A percentile compares a stretch with the other conserved stretches of the same genome.
These are phyloP conservation scores for Archocentrus centrarchus DNA, from an alignment of 2,113 vertebrate species.

Conservation along the genomic window DNA sequence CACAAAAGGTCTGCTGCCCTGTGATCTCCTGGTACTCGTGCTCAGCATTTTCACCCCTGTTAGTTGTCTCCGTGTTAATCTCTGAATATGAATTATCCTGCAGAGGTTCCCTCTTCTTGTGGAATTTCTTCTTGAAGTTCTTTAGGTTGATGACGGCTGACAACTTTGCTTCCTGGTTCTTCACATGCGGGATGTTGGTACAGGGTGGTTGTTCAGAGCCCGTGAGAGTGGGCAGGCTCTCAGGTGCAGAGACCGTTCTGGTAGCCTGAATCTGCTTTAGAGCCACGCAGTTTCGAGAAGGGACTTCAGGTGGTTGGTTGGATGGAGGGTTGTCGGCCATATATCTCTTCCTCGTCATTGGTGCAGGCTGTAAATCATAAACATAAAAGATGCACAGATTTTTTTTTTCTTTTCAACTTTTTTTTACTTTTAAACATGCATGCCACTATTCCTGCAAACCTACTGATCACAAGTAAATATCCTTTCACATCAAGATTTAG, in stretches of 20 bases:
- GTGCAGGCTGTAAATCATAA: constrained; percentile 40
- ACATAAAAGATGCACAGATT: background rate
- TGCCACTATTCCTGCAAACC: background rate
- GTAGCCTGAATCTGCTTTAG: constrained; percentile 31
- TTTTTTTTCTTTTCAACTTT: too few relatives aligned
- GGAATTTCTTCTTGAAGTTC: constrained; percentile 72
- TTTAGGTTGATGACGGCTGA: constrained; percentile 51
- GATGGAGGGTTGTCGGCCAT: background rate
- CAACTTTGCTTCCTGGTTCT: constrained; percentile 36
- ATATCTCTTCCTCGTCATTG: constrained; percentile 38
- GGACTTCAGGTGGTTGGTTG: constrained; percentile 57
- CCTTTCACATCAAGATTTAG: background rate
- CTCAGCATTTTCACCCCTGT: background rate
- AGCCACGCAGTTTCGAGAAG: constrained; percentile 21
- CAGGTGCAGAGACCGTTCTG: constrained; percentile 4
- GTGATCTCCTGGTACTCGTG: constrained; percentile 54
- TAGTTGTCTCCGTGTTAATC: background rate
- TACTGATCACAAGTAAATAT: background rate
- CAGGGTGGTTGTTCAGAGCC: background rate
- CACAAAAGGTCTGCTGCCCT: background rate
- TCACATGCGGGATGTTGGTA: constrained; percentile 5
- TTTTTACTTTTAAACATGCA: background rate
- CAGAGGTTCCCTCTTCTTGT: constrained; percentile 43
- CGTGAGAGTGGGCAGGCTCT: background rate
- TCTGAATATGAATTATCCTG: constrained; percentile 47